These are phyloP conservation scores for Aplysina aerophoba DNA, from an alignment of 37 sponge, comb jelly and placozoan genomes.

Conservation along the genomic window DNA sequence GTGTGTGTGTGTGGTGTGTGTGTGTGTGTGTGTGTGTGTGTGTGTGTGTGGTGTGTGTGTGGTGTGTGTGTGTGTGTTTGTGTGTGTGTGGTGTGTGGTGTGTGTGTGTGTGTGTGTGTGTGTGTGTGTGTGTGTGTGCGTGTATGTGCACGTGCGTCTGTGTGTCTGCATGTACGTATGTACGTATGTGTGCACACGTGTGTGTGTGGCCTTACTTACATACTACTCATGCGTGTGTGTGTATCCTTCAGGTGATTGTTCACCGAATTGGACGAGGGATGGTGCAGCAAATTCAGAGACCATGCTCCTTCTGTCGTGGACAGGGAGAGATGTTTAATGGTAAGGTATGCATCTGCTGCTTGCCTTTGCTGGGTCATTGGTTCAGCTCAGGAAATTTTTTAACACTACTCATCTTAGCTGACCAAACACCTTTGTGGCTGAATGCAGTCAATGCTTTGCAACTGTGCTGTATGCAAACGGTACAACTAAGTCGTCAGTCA, in stretches of 20 bases:
- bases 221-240: not conserved
- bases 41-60: not conserved
- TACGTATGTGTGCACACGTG: conserved; percentile 20
- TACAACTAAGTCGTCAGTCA: too few species aligned
- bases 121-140: not conserved
- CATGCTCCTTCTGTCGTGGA: conserved; percentile 79
- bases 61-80: not conserved
- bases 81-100: not conserved
- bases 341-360: too few species aligned
- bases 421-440: too few species aligned
- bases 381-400: too few species aligned
- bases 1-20: not conserved
- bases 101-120: not conserved
- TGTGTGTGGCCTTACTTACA: not conserved
- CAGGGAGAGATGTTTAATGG: conserved; percentile 90
- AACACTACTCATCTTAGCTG: too few species aligned
- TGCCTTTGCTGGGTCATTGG: too few species aligned
- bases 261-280: conserved; percentile 85
- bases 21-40: conserved; percentile 9
- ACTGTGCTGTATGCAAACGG: too few species aligned
- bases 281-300: conserved; percentile 88
- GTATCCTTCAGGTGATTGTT: conserved; percentile 49
- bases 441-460: too few species aligned
- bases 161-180: not conserved
- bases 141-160: not conserved